Evolutionary conservation across 2,113 vertebrate genomes (phyloP), one percentile per base, ranked within the genome.

Genomic region (Propithecus coquereli): DNA sequence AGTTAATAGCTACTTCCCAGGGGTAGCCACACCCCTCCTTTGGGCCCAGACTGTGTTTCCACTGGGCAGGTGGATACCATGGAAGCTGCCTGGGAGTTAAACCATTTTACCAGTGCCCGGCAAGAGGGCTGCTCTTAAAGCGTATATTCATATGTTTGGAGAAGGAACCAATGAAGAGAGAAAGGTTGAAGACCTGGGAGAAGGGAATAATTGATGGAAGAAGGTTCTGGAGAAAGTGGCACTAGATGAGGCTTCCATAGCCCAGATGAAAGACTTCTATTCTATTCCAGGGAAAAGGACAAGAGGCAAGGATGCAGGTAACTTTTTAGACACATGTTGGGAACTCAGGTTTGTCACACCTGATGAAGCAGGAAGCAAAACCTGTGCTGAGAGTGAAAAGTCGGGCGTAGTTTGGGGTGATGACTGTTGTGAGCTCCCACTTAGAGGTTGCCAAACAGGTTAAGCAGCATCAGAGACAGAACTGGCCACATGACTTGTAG

Each of bases 31-130:
- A 1, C 37, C 17, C 30, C 22, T 6, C 30, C n/a, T 82, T 25
- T 54, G 11, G 25, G 12, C 12, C 25, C 47, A 2, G 11, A 13
- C 23, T 37, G 12, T 37, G 52, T 37, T 81, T 92, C 34, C 18
- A 1, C 10, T 0, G 2, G 4, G 37, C 40, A 30, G 37, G 7
- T n/a, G 30, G 25, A 52, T 10, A 50, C 52, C 10, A 23, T 18
- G 1, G 22, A 87, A 54, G 57, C 18, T 45, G 22, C 17, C 66
- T 95, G 22, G 43, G 27, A 37, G 1, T 77, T 68, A 73, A 90
- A 5, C 5, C 40, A 14, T 6, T 81, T 65, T 32, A 12, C 27
- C 52, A 32, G 3, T 9, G 40, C 63, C n/a, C n/a, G 30, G 57
- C 30, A 52, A 54, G 10, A 11, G 6, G 12, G 5, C 18, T 37